Percentiles rank a stretch among this genome's conserved stretches.
These are phyloP conservation scores for Parotocinclus haroldoi DNA, from an alignment of 2,797 vertebrate species.

Conservation along the genomic window DNA sequence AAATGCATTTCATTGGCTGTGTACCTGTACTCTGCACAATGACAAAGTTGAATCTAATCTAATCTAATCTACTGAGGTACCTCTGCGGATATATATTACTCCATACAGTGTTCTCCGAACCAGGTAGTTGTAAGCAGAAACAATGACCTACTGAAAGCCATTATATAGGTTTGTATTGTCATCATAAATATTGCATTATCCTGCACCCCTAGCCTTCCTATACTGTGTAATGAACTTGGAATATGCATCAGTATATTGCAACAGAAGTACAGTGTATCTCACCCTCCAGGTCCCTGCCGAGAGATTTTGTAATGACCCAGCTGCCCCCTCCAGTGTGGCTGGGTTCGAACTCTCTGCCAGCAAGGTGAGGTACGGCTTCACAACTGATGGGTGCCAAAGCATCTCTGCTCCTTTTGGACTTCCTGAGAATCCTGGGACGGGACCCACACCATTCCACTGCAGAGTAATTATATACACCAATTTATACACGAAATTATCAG, in stretches of 20 bases:
- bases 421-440: conserved; percentile 88
- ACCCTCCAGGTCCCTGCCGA: conserved; percentile 98
- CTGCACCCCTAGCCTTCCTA: not conserved
- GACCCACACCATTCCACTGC: conserved; percentile 92
- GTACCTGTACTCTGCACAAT: no score
- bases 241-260: conserved; percentile 14
- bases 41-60: no score
- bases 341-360: conserved; percentile 97
- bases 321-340: conserved; percentile 93
- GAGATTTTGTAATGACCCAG: conserved; percentile 94
- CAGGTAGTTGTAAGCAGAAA: no score
- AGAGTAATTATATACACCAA: not conserved
- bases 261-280: conserved; percentile 14
- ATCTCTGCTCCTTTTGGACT: conserved; percentile 90
- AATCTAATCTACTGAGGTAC: no score
- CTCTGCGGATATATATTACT: no score
- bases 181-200: not conserved
- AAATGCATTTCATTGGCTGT: no score
- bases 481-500: conserved; percentile 16
- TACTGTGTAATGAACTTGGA: conserved; percentile 16
- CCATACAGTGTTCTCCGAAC: no score
- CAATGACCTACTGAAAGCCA: no score
- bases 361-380: conserved; percentile 94
- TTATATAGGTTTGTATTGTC: not conserved
- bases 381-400: conserved; percentile 95